Evolutionary conservation across 2,113 vertebrate species (phyloP).

Genomic region (Prunella himalayana): DNA sequence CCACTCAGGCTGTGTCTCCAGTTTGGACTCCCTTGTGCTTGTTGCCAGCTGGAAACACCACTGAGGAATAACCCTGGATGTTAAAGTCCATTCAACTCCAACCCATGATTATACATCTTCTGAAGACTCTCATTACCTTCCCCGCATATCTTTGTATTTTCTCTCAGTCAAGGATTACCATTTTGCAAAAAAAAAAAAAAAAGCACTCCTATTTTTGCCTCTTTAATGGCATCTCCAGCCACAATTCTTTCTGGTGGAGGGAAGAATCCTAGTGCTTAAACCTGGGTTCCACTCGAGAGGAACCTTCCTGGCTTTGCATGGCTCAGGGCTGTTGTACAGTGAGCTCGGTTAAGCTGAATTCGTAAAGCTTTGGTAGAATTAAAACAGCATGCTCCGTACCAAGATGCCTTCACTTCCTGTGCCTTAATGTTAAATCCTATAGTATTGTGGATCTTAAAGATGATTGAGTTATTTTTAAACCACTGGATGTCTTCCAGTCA

Average conservation of each 20-base stretch:
- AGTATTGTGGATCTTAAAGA: constrained; percentile 72
- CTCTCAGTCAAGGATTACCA: neutral
- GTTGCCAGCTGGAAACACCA: constrained; percentile 43
- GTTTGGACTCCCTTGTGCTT: constrained; percentile 40
- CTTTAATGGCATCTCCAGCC: neutral
- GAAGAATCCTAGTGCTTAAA: neutral
- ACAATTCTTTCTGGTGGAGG: neutral
- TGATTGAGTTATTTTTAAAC: constrained; percentile 84
- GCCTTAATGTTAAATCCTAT: constrained; percentile 74
- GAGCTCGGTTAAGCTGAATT: constrained; percentile 14
- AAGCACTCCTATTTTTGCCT: neutral
- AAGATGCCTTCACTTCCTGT: constrained; percentile 72
- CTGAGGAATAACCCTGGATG: constrained; percentile 50
- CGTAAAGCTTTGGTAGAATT: constrained; percentile 49
- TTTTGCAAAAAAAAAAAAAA: neutral
- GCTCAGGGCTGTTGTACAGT: neutral
- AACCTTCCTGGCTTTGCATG: neutral
- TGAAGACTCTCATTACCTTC: constrained; percentile 25
- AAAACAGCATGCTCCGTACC: constrained; percentile 53
- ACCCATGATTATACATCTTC: neutral
- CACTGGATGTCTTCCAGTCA: constrained; percentile 75
- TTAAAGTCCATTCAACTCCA: constrained; percentile 61
- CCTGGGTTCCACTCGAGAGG: neutral
- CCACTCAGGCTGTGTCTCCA: constrained; percentile 1
- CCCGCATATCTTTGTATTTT: neutral